Conservation (phyloP, 2,888 invertebrate species). For the Eupithecia insigniata region DNA sequence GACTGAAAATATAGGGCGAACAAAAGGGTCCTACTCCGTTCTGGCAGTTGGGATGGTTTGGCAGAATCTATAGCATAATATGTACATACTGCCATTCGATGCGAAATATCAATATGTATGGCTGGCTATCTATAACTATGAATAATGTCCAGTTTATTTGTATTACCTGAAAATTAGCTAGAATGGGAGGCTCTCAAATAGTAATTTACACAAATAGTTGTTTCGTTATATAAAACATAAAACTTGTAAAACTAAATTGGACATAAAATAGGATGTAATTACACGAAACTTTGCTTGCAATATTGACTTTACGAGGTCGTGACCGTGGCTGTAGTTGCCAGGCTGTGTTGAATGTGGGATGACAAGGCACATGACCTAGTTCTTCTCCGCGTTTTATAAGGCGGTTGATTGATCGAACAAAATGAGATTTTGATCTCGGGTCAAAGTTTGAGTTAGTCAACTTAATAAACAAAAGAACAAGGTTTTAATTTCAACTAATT, state of each 20-base stretch:
- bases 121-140: not conserved
- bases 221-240: not conserved
- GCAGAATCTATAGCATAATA: not conserved
- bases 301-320: conserved; percentile 23
- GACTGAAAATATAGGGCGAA: not conserved
- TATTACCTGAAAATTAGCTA: not conserved
- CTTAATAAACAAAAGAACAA: not conserved
- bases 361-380: conserved; percentile 31
- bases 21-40: not conserved
- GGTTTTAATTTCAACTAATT: not conserved
- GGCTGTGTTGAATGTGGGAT: conserved; percentile 30
- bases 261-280: conserved; percentile 1
- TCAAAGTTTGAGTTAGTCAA: not conserved
- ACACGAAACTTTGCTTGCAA: not conserved
- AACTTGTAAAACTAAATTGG: not conserved
- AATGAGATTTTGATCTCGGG: conserved; percentile 22
- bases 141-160: not conserved
- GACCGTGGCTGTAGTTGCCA: conserved; percentile 34
- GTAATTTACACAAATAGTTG: not conserved
- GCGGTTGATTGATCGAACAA: conserved; percentile 26
- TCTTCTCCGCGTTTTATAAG: conserved; percentile 16
- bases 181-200: not conserved
- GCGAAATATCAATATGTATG: not conserved
- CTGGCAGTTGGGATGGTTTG: not conserved
- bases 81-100: not conserved